These are phyloP conservation scores for Nomada fabriciana DNA, from an alignment of 2,888 invertebrate species.

Conservation along the genomic window DNA sequence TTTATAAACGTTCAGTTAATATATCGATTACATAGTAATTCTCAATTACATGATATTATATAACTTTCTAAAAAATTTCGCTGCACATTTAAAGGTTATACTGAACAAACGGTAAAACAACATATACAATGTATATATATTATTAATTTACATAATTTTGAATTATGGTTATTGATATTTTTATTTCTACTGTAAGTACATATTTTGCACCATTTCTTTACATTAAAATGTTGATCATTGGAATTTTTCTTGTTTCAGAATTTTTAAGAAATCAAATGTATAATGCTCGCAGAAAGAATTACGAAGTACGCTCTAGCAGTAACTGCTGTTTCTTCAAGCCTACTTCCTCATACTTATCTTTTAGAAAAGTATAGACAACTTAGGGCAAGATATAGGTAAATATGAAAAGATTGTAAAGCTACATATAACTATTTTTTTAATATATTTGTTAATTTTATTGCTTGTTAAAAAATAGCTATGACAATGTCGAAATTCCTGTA, in stretches of 20 bases:
- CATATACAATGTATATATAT: background rate
- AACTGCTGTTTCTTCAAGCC: background rate
- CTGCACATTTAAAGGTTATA: conserved; percentile 27
- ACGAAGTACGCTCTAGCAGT: background rate
- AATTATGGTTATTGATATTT: background rate
- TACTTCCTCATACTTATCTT: conserved; percentile 87
- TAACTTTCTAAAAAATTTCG: background rate
- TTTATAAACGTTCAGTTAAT: conserved; percentile 1
- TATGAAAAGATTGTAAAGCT: conserved; percentile 41
- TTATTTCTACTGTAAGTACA: background rate
- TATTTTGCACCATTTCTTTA: background rate
- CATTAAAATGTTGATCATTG: conserved; percentile 12
- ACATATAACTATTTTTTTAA: background rate
- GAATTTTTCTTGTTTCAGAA: conserved; percentile 13
- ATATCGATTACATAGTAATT: background rate
- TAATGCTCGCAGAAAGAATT: background rate
- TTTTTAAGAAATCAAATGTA: background rate
- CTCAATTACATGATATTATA: background rate
- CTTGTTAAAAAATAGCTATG: conserved; percentile 18
- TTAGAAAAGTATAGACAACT: conserved; percentile 87
- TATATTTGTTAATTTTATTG: background rate
- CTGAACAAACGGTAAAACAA: conserved; percentile 1
- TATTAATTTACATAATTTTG: background rate
- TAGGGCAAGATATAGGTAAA: conserved; percentile 88
- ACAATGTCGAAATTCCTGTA: conserved; percentile 22